Conservation (phyloP, 2,113 vertebrate species). For the Lonchura striata region DNA sequence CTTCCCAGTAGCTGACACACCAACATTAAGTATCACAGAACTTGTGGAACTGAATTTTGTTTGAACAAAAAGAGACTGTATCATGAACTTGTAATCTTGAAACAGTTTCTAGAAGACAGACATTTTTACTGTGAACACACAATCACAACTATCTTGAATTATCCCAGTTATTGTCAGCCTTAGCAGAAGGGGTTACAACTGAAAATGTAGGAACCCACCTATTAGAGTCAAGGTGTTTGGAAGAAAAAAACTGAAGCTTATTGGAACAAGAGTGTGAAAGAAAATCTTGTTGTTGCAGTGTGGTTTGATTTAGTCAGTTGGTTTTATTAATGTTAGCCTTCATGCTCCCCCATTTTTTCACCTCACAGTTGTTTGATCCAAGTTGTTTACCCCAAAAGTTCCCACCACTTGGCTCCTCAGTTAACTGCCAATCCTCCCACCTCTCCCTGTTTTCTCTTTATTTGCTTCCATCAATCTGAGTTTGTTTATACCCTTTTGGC, state of each 20-base stretch:
- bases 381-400: too few species aligned
- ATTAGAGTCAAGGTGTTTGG: neutral
- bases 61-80: neutral
- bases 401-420: too few species aligned
- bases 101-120: neutral
- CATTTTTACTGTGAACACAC: neutral
- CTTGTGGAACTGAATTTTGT: neutral
- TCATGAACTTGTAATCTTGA: neutral
- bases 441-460: too few species aligned
- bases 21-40: neutral
- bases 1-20: neutral
- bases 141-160: neutral
- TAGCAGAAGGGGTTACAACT: neutral
- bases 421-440: too few species aligned
- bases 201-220: neutral
- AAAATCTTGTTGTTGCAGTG: neutral
- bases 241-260: neutral
- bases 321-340: too few species aligned
- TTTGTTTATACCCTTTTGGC: too few species aligned
- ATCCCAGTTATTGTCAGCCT: neutral
- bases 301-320: too few species aligned
- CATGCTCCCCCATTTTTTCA: too few species aligned
- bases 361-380: too few species aligned
- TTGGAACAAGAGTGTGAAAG: neutral
- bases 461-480: too few species aligned